These are phyloP conservation scores for Cladorhizidae sp. DNA, from an alignment of 37 sponge, comb jelly and placozoan species.

Conservation along the genomic window DNA sequence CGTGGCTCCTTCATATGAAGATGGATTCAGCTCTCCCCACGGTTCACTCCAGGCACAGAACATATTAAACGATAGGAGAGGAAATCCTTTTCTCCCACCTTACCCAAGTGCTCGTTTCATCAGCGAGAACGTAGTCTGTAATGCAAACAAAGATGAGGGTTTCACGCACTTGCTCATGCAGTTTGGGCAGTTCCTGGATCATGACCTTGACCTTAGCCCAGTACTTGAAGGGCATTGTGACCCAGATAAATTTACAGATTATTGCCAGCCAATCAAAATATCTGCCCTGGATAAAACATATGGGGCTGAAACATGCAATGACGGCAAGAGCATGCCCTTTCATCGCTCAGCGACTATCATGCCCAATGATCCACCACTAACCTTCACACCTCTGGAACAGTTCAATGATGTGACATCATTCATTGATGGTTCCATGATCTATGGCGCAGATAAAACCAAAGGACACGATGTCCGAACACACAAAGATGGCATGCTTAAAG, in stretches of 20 bases:
- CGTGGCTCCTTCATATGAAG: constrained; percentile 73
- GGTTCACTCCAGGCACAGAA: constrained; percentile 29
- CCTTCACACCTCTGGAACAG: constrained; percentile 57
- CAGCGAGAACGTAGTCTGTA: constrained; percentile 29
- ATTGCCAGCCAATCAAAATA: constrained; percentile 61
- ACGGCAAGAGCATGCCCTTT: constrained; percentile 66
- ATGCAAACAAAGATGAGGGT: constrained; percentile 22
- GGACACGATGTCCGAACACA: constrained; percentile 31
- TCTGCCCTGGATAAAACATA: constrained; percentile 28
- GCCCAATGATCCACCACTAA: constrained; percentile 19
- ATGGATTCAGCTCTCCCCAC: constrained; percentile 48
- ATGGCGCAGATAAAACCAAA: constrained; percentile 45
- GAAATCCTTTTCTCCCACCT: constrained; percentile 56
- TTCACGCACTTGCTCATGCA: constrained; percentile 92
- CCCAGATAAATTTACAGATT: constrained; percentile 30
- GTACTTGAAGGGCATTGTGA: constrained; percentile 51
- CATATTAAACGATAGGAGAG: not conserved
- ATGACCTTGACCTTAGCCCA: constrained; percentile 69
- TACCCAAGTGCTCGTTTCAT: constrained; percentile 67
- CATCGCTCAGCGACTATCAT: constrained; percentile 53
- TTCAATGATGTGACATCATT: constrained; percentile 75
- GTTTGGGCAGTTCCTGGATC: constrained; percentile 96
- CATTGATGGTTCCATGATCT: constrained; percentile 80
- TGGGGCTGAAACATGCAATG: constrained; percentile 38
- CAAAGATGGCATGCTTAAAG: constrained; percentile 26